These are phyloP conservation scores for Xylocopa sonorina DNA, from an alignment of 1,140 invertebrate genomes.

Conservation along the genomic window DNA sequence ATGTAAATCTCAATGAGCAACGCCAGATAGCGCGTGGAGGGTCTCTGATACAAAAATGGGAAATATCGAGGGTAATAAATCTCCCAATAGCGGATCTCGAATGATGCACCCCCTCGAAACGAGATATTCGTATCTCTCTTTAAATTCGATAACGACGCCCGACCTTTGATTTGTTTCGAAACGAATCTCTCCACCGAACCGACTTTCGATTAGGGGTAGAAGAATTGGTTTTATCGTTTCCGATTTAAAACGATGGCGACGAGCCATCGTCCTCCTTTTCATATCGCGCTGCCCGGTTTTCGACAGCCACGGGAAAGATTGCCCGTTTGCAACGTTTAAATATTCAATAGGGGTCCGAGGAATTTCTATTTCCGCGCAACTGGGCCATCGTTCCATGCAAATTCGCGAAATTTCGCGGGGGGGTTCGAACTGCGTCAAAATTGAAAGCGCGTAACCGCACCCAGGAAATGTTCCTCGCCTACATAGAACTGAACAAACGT, in stretches of 20 bases:
- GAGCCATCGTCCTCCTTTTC: too few relatives aligned
- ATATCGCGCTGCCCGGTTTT: too few relatives aligned
- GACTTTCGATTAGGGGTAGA: too few relatives aligned
- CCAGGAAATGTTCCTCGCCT: not conserved
- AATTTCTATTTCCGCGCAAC: slow-evolving; percentile 16
- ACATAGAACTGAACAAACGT: too few relatives aligned
- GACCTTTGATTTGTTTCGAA: too few relatives aligned
- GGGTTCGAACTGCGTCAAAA: not conserved
- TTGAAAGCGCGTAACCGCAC: not conserved
- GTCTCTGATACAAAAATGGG: not conserved
- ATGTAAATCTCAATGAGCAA: slow-evolving; percentile 24
- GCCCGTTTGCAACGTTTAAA: slow-evolving; percentile 22
- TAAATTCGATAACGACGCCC: too few relatives aligned
- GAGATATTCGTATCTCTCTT: not conserved
- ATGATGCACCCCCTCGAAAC: not conserved
- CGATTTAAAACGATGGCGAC: too few relatives aligned
- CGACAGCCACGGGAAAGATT: not conserved
- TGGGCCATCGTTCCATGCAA: slow-evolving; percentile 2
- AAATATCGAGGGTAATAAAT: slow-evolving; percentile 22
- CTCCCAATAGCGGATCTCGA: not conserved
- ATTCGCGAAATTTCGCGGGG: slow-evolving; percentile 20
- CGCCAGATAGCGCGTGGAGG: not conserved
- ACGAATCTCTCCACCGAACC: too few relatives aligned
- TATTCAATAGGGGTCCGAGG: slow-evolving; percentile 19
- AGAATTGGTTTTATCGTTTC: too few relatives aligned